phyloP scores from a whole-genome alignment of 2,888 invertebrate species.

The Listrodromus nycthemerus region DNA sequence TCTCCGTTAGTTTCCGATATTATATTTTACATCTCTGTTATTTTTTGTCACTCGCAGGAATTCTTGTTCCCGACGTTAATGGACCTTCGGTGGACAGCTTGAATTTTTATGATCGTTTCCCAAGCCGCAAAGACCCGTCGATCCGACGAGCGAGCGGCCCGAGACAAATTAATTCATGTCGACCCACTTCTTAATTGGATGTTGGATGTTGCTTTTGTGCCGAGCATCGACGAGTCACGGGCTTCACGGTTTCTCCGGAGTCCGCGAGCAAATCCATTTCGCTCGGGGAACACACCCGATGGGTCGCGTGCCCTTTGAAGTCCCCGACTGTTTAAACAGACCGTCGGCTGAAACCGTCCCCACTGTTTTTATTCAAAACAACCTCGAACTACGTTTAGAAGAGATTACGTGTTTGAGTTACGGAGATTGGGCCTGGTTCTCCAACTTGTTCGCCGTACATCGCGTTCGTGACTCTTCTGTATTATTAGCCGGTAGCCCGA shows the following conservation, averaged over 20 bases:
- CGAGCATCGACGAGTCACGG: background rate
- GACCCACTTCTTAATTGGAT: constrained; percentile 22
- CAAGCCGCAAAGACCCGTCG: background rate
- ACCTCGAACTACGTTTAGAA: constrained; percentile 78
- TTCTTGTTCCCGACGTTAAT: constrained; percentile 30
- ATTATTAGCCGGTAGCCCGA: constrained; percentile 68
- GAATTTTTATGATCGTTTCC: background rate
- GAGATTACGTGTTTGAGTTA: constrained; percentile 77
- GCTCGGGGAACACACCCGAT: constrained; percentile 49
- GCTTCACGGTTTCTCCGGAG: background rate
- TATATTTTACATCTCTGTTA: constrained; percentile 18
- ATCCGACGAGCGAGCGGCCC: background rate
- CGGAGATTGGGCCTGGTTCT: constrained; percentile 68
- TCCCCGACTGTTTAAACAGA: constrained; percentile 77
- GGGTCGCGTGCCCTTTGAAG: constrained; percentile 76
- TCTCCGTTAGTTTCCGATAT: constrained; percentile 78
- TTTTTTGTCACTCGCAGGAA: constrained; percentile 36
- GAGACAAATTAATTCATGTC: constrained; percentile 15
- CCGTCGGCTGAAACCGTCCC: constrained; percentile 71
- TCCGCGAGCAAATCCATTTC: constrained; percentile 33
- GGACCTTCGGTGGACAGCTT: constrained; percentile 6
- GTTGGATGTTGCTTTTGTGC: constrained; percentile 12
- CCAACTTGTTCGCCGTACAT: background rate
- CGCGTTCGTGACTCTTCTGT: constrained; percentile 33
- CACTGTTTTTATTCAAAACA: constrained; percentile 80